Base-by-base conservation (phyloP, 2,113 vertebrate genomes). In the Cebidichthys violaceus region DNA sequence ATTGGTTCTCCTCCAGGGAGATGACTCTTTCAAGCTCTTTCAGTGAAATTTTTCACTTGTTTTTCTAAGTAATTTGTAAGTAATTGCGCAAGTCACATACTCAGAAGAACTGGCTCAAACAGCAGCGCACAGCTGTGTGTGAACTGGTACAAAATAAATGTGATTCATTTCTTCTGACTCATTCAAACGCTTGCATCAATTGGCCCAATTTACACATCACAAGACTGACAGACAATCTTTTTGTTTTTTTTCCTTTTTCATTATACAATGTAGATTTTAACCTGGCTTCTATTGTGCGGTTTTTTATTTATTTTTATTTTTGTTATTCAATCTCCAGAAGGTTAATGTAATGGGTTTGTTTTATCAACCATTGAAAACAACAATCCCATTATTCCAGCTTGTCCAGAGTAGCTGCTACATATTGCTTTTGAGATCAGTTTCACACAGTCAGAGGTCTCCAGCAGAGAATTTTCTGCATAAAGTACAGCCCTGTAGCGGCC, bases 1-100 rank as follows among this genome's bases (percentile, higher is more conserved):
- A 86, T 79, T 85, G 83, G 50, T 59, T 83, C 22, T 84, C 83
- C 61, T 82, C 77, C 74, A 70, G 83, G 70, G 65, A 86, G 59
- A 60, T 69, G 47, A 75, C 64, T 83, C 78, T 82, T 82, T 86
- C 39, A 70, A 39, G 61, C 74, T 83, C 79, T 86, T 65, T 84
- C 64, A 84, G 72, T 64, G 37, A 86, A 88, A 85, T 79, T 86
- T 89, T 83, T 83, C 64, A 70, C 77, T 87, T 86, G 73, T 88
- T 88, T 89, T 77, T 86, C 31, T 75, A 70, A 82, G 87, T 75
- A 75, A 87, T 66, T 77, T 86, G 41, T 75, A 70, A 82, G 87
- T 75, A 75, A 87, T 67, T 76, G 60, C 84, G 71, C 77, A 65
- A 85, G 70, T 85, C 70, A 13, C 62, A 79, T 45, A 66, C 31